Evolutionary conservation across 92 coral and sea anemone species (phyloP), one percentile per base, ranked within the genome.

Genomic region (Hydrozoanthus gracilis): DNA sequence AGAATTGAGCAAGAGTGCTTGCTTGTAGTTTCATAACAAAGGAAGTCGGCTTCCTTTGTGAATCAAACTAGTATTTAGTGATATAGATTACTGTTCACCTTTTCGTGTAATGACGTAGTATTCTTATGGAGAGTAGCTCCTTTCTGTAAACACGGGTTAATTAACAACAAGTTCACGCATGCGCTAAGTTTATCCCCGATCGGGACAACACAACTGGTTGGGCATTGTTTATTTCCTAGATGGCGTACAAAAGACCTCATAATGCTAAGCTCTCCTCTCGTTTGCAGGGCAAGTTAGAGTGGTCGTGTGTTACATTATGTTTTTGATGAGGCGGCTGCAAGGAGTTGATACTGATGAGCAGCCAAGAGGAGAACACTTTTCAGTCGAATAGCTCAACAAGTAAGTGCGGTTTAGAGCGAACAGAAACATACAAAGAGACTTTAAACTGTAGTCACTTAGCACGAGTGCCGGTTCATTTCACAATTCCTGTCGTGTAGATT

Each of bases 281-380:
- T 80, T 65, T 80, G 74, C 85, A 80, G 85, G 85, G 85, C 72
- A 71, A 13, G 68, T 51, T 73, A 70, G 58, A 73, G 79, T 45
- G 79, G 79, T 79, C 46, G 78, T 52, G 52, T 83, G 20, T 56
- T 68, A 76, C 93, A 91, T 71, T 88, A 91, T 91, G 93, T 91
- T 62, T 84, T 88, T 91, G 91, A 91, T 76, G 91, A 75, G 73
- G 83, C 82, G 67, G 71, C 62, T 75, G 68, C 27, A 49, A 20
- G 88, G 88, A 71, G 62, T 82, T 76, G 72, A 60, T 67, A 78
- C 93, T 79, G 56, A 91, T 91, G 93, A 89, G 79, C 86, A 89
- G 91, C 54, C 82, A 88, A 47, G 91, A 87, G 79, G 82, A 52
- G 55, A 48, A 47, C 58, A 60, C 60, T 65, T 55, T 68, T 8